Evolutionary conservation across 2,888 invertebrate genomes (phyloP), one percentile per base, ranked within the genome.

Genomic region (Pharmacophagus antenor): DNA sequence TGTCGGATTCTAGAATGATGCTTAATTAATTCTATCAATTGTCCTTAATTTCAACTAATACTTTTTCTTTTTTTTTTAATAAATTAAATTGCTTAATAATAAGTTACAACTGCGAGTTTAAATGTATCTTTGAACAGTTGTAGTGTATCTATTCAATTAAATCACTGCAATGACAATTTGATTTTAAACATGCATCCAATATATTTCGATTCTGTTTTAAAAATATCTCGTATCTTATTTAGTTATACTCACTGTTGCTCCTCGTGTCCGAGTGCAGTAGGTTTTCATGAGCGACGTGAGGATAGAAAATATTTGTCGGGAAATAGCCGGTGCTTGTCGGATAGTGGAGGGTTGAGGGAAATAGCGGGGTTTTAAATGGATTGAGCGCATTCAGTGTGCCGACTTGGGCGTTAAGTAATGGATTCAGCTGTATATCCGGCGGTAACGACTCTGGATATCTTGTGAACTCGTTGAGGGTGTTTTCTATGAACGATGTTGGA

Each of bases 251-350:
- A 85, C 84, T 77, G 60, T 52, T 25, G 68, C 60, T 65, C 84
- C 78, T 21, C 10, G 53, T 10, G 15, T 57, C 49, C 15, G 50
- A 41, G 17, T 23, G 25, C 23, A 25, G n/a, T 3, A 85, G 50
- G 21, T 64, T 85, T 64, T 69, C 85, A 68, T 71, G 80, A 68
- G 77, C 67, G 58, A 85, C 68, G 18, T 87, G 78, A 12, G 87
- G 90, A 65, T 82, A 85, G 69, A 92, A 82, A 72, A 82, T 73
- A 72, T 84, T 82, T 77, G 88, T 70, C 70, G 91, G 78, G 78
- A 81, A 80, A 84, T 92, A 82, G 77, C 90, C 74, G 70, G 80
- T 71, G 67, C 84, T 82, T 4, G 84, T 70, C 2, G 88, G 81
- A 64, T 88, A 88, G 65, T 84, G 85, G 22, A 87, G 67, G 4